These are phyloP conservation scores for Cephalopholis sonnerati DNA, from an alignment of 2,113 vertebrate genomes.

Conservation along the genomic window DNA sequence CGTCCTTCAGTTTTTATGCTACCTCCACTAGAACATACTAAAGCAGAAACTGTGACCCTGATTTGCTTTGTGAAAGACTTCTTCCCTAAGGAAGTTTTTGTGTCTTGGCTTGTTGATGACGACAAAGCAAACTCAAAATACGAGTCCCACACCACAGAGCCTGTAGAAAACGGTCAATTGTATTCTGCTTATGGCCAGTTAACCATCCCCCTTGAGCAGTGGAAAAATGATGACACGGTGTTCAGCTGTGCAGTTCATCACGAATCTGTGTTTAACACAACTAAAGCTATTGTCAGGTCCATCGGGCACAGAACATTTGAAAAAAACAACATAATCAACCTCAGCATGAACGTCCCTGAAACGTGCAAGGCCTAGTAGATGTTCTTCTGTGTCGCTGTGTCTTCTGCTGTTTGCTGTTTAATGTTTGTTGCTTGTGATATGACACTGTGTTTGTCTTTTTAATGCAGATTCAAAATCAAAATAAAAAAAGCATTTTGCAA, in stretches of 20 bases:
- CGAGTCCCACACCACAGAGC: constrained; percentile 56
- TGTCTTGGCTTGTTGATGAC: constrained; percentile 83
- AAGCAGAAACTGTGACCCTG: constrained; percentile 71
- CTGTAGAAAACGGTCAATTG: constrained; percentile 32
- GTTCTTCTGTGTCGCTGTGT: constrained; percentile 58
- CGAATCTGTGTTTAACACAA: constrained; percentile 53
- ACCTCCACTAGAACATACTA: constrained; percentile 73
- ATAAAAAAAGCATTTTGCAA: constrained; percentile 73
- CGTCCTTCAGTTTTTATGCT: constrained; percentile 80
- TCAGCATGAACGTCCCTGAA: constrained; percentile 72
- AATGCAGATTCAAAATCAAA: constrained; percentile 76
- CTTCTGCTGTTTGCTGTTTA: constrained; percentile 67
- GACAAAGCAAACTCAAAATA: not conserved
- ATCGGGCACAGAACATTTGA: constrained; percentile 46
- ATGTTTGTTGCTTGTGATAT: constrained; percentile 71
- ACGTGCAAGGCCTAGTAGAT: constrained; percentile 73
- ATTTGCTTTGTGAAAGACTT: constrained; percentile 86
- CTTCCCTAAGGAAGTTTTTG: constrained; percentile 76
- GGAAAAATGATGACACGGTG: constrained; percentile 47
- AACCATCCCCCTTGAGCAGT: constrained; percentile 13
- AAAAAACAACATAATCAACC: constrained; percentile 71
- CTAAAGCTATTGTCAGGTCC: constrained; percentile 74
- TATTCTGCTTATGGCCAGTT: constrained; percentile 81
- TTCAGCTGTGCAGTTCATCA: constrained; percentile 83
- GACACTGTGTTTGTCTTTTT: constrained; percentile 68